Conservation (phyloP, 2,113 vertebrate species). For the Cheilinus undulatus region DNA sequence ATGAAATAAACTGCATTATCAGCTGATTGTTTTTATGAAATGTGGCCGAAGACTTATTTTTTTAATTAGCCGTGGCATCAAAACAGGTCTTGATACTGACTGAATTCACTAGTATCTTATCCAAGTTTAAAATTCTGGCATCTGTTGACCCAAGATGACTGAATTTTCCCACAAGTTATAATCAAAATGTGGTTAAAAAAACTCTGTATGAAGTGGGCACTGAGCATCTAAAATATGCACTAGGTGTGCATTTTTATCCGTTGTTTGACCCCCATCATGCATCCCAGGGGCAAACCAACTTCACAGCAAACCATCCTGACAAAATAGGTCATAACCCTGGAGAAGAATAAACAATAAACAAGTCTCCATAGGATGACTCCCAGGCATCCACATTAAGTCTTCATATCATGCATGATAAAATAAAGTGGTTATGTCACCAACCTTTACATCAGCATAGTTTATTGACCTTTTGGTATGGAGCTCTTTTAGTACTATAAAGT, state of each 20-base stretch:
- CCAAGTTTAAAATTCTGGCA: too few relatives aligned
- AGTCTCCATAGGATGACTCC: background rate
- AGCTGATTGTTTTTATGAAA: too few relatives aligned
- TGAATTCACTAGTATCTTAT: too few relatives aligned
- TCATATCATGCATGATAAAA: background rate
- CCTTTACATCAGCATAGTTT: background rate
- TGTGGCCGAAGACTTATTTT: too few relatives aligned
- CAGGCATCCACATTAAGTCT: background rate
- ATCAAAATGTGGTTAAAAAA: too few relatives aligned
- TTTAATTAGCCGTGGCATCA: too few relatives aligned
- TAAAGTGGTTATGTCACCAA: background rate
- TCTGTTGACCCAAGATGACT: too few relatives aligned
- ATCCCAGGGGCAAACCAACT: background rate
- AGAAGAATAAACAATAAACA: background rate
- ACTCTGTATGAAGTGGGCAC: too few relatives aligned
- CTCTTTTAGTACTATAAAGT: too few relatives aligned
- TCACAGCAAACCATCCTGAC: background rate
- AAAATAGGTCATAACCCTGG: background rate
- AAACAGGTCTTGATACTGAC: too few relatives aligned
- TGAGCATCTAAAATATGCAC: background rate
- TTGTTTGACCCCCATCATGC: background rate
- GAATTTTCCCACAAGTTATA: too few relatives aligned
- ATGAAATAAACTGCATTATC: too few relatives aligned
- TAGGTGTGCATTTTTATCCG: background rate
- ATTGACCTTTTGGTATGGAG: background rate